Evolutionary conservation across 1,140 invertebrate genomes (phyloP), one percentile per base, ranked within the genome.

Genomic region (Drosophila tristis): DNA sequence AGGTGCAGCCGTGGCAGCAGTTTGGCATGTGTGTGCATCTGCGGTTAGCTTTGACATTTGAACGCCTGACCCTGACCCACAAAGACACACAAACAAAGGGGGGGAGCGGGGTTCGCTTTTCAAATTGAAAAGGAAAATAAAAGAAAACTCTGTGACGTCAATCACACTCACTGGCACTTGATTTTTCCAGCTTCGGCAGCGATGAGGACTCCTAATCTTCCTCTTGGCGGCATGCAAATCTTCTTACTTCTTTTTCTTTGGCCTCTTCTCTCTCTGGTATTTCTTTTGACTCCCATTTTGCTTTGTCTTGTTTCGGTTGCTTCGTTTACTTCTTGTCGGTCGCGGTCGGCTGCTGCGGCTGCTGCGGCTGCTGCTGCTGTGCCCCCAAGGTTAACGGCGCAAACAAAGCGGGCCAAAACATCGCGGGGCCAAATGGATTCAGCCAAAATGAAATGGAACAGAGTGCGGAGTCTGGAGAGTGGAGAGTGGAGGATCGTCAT

Each of bases 311-410:
- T 26, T 29, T 20, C 31, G n/a, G 42, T 39, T 7, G 11, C 20
- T 16, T 53, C 35, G 56, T 63, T 63, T 63, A 42, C 71, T 74
- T 77, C 71, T 74, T 75, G 73, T 54, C 61, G 72, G 70, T 74
- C 72, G 70, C 53, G 80, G 57, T 80, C 63, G 74, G 60, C 58
- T 80, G 79, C 31, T 35, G 35, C 35, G 16, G 59, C 58, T 72
- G 79, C 78, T 67, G 70, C n/a, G n/a, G n/a, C n/a, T 35, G 35
- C 35, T 29, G 59, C 58, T 72, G 79, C 78, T 67, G 70, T 82
- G 82, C 81, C 82, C 82, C 84, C 82, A 87, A 89, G 82, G 82
- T 87, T 87, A 89, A 82, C 78, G 75, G 79, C 68, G 65, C 74
- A 87, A 81, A 76, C 82, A 87, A 87, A 82, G 67, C 75, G 63